Conservation (phyloP, 2,888 invertebrate genomes). For the Eupithecia tripunctaria region DNA sequence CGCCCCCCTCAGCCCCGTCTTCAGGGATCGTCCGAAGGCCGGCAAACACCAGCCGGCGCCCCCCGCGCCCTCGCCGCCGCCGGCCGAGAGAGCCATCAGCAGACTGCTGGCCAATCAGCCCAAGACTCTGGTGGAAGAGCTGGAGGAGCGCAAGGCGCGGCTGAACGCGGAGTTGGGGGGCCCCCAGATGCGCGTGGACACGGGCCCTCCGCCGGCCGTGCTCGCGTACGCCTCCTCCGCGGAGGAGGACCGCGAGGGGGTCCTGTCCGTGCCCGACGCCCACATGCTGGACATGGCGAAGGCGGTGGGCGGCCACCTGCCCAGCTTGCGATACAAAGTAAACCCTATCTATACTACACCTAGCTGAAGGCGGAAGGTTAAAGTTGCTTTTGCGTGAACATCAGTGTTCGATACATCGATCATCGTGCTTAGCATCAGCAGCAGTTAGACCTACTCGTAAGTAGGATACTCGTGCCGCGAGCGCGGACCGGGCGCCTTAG, state of each 20-base stretch:
- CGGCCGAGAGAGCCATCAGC: background rate
- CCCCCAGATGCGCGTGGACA: background rate
- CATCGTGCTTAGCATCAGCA: too few species aligned
- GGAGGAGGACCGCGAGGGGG: background rate
- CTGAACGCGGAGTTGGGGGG: background rate
- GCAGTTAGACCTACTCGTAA: too few species aligned
- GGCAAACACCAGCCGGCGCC: background rate
- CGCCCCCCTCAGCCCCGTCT: background rate
- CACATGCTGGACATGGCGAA: slow-evolving; percentile 65
- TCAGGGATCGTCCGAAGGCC: background rate
- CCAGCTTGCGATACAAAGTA: slow-evolving; percentile 55
- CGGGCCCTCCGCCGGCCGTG: background rate
- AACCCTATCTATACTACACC: background rate
- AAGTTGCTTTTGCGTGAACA: too few species aligned
- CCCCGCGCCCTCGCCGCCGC: background rate
- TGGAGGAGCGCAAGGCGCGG: background rate
- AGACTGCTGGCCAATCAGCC: background rate
- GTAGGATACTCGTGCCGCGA: too few species aligned
- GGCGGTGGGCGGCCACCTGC: slow-evolving; percentile 56
- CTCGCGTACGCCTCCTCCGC: background rate
- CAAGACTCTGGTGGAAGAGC: background rate
- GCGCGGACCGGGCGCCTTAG: too few species aligned
- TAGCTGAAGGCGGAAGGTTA: background rate
- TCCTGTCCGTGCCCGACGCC: slow-evolving; percentile 26
- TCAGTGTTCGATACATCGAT: too few species aligned